Percentiles rank a stretch among this genome's conserved stretches.
Conservation (phyloP, 2,113 vertebrate genomes). For the Scytalopus superciliaris region DNA sequence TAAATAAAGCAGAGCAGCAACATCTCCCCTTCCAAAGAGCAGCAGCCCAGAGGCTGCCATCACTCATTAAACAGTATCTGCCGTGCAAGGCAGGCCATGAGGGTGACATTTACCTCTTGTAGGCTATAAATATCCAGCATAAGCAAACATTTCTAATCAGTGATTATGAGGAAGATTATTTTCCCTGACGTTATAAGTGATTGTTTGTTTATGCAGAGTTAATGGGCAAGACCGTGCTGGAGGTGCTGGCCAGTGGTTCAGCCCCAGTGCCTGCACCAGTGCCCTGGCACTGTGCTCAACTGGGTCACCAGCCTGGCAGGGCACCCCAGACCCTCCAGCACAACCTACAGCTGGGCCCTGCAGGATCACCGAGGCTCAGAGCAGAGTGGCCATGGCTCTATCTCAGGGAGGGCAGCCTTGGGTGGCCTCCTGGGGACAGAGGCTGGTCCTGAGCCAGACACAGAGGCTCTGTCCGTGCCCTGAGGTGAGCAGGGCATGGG, state of each 20-base stretch:
- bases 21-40: conserved; percentile 8
- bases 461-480: background rate
- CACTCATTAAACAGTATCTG: conserved; percentile 54
- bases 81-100: background rate
- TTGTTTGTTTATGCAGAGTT: conserved; percentile 56
- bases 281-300: background rate
- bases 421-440: background rate
- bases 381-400: background rate
- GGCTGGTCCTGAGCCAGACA: background rate
- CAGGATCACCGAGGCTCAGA: background rate
- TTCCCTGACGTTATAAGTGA: conserved; percentile 1
- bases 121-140: conserved; percentile 57
- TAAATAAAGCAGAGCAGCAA: background rate
- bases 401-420: background rate
- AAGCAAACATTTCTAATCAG: conserved; percentile 65
- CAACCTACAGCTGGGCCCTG: background rate
- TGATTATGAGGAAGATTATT: conserved; percentile 43
- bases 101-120: conserved; percentile 60
- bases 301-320: background rate
- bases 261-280: background rate
- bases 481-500: background rate
- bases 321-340: background rate
- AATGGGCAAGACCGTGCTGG: conserved; percentile 30
- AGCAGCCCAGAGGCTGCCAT: conserved; percentile 11
- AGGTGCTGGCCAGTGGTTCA: background rate